Percentiles rank a stretch among this genome's conserved stretches.
phyloP scores from a whole-genome alignment of 2,113 vertebrate species.

The Heteronetta atricapilla region DNA sequence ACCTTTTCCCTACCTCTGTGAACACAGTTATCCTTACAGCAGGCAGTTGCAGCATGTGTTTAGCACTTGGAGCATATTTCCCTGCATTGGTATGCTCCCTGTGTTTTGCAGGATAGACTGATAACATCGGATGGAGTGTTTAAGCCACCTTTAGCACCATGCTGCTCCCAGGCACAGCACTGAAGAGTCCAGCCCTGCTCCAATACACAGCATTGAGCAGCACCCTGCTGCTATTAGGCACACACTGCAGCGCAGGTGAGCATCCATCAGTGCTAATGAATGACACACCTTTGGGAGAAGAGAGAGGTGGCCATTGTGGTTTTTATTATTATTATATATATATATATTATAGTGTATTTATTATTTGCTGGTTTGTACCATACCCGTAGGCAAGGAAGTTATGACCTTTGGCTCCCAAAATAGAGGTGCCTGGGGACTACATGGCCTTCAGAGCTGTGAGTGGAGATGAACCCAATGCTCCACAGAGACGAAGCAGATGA shows the following conservation, averaged over 20 bases:
- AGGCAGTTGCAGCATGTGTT: rapidly evolving
- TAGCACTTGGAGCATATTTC: neutral
- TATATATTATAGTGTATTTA: neutral
- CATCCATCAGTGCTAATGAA: neutral
- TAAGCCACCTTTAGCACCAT: neutral
- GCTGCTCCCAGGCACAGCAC: neutral
- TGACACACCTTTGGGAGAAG: neutral
- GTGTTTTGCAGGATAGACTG: neutral
- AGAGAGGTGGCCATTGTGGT: neutral
- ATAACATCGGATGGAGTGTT: rapidly evolving
- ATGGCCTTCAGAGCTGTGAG: neutral
- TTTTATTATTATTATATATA: no score
- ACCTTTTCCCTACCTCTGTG: neutral
- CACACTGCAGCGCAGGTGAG: neutral
- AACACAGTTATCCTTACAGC: neutral
- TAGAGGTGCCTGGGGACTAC: neutral
- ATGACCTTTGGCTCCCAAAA: neutral
- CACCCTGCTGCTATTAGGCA: neutral
- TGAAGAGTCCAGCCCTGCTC: neutral
- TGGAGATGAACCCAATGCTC: neutral
- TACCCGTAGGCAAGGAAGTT: conserved; percentile 34
- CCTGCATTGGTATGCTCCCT: rapidly evolving
- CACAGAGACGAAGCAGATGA: neutral
- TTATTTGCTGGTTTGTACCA: conserved; percentile 36
- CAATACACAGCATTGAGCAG: rapidly evolving